Conservation (phyloP, 2,888 invertebrate genomes). For the Slavum lentiscoides region DNA sequence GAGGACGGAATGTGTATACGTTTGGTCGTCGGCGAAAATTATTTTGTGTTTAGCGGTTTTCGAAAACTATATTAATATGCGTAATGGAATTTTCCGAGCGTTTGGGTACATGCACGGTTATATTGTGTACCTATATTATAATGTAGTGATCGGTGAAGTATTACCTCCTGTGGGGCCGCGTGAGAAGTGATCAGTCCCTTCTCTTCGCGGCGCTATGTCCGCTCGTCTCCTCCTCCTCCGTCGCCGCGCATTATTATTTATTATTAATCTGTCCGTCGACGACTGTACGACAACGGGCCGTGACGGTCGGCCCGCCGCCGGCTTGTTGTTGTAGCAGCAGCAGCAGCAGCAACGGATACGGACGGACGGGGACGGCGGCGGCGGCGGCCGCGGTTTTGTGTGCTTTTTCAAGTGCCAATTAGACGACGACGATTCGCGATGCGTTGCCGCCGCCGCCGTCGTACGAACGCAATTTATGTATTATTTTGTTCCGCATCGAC, state of each 20-base stretch:
- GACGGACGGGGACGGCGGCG: too few species aligned
- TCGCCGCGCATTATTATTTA: neutral
- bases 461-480: neutral
- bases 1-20: too few species aligned
- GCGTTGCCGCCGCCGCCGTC: neutral
- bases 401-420: slow-evolving; percentile 35
- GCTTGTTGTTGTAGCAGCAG: neutral
- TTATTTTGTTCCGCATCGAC: slow-evolving; percentile 12
- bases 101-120: neutral
- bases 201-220: neutral
- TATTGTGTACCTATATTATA: too few species aligned
- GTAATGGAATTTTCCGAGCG: slow-evolving; percentile 38
- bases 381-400: neutral
- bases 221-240: neutral
- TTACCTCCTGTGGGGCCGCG: too few species aligned
- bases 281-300: neutral
- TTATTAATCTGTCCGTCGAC: slow-evolving; percentile 11
- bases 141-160: neutral
- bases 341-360: neutral
- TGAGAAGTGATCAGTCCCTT: neutral
- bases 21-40: neutral
- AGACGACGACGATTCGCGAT: neutral
- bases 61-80: slow-evolving; percentile 14
- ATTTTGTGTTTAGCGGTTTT: slow-evolving; percentile 29
- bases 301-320: neutral